A percentile compares a stretch with the other conserved stretches of the same genome.
Evolutionary conservation across 2,113 vertebrate species (phyloP).

Genomic region (Agapornis roseicollis): DNA sequence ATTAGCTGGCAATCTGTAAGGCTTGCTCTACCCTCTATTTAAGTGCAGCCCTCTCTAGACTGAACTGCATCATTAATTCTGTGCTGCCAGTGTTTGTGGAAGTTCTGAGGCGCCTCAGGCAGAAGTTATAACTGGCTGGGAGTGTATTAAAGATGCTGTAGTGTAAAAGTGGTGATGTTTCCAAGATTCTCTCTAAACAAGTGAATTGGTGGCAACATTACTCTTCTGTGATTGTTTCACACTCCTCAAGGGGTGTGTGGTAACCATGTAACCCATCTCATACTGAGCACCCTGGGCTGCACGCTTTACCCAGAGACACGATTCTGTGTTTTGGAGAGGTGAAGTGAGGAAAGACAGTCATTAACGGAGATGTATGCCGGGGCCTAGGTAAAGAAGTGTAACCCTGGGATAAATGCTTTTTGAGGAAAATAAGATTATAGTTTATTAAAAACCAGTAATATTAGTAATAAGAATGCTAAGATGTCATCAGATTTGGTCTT

Average conservation of each 20-base stretch:
- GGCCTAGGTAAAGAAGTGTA: neutral
- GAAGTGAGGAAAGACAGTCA: neutral
- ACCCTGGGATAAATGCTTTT: neutral
- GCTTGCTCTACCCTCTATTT: neutral
- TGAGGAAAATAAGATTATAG: fast-evolving
- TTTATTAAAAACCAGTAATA: neutral
- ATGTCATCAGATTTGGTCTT: neutral
- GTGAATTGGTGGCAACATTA: neutral
- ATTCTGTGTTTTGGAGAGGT: neutral
- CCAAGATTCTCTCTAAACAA: neutral
- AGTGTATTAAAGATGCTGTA: neutral
- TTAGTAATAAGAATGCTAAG: neutral
- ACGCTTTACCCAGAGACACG: neutral
- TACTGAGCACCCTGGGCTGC: neutral
- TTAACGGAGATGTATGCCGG: neutral
- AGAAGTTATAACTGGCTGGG: neutral
- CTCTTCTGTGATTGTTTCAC: neutral
- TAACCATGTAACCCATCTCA: neutral
- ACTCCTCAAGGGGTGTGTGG: fast-evolving
- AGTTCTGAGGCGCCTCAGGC: neutral
- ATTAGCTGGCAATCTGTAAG: neutral
- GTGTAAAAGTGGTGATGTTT: neutral
- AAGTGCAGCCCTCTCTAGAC: neutral
- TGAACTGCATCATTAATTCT: neutral
- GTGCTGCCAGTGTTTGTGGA: fast-evolving